phyloP scores from a whole-genome alignment of 1,140 invertebrate species.

The Lordiphosa collinella region DNA sequence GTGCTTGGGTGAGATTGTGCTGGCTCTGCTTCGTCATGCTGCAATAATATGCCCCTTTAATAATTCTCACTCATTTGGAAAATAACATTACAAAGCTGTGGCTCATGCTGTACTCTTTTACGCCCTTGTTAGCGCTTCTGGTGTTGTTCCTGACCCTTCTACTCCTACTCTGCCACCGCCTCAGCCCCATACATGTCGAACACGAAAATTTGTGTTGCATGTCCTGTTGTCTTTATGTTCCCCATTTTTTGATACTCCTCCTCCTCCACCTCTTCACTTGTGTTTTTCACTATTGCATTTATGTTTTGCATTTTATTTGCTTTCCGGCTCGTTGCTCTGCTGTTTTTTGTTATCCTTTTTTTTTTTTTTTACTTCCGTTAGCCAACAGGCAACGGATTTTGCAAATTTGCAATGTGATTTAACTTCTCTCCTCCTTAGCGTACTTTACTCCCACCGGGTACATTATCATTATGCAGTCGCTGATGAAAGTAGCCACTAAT shows the following conservation, averaged over 20 bases:
- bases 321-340: conserved; percentile 48
- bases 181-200: conserved; percentile 59
- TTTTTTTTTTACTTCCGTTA: conserved; percentile 2
- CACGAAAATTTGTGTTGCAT: conserved; percentile 70
- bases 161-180: not conserved
- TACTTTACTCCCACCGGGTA: not conserved
- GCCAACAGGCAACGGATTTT: conserved; percentile 13
- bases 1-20: conserved; percentile 14
- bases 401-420: conserved; percentile 41
- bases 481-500: conserved; percentile 12
- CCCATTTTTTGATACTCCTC: conserved; percentile 19
- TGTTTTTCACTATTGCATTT: conserved; percentile 46
- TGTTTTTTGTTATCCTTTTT: conserved; percentile 9
- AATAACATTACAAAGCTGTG: conserved; percentile 69
- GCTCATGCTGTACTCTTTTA: not conserved
- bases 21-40: conserved; percentile 63
- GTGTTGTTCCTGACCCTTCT: conserved; percentile 3
- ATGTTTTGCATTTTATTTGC: conserved; percentile 35
- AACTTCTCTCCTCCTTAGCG: conserved; percentile 14
- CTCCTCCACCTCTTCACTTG: conserved; percentile 3
- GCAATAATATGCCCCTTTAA: conserved; percentile 72
- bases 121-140: conserved; percentile 26
- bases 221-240: conserved; percentile 33
- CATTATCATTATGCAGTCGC: conserved; percentile 35
- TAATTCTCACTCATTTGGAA: conserved; percentile 75